Evolutionary conservation across 2,113 vertebrate genomes (phyloP).

Genomic region (Orientallactaga bullata): DNA sequence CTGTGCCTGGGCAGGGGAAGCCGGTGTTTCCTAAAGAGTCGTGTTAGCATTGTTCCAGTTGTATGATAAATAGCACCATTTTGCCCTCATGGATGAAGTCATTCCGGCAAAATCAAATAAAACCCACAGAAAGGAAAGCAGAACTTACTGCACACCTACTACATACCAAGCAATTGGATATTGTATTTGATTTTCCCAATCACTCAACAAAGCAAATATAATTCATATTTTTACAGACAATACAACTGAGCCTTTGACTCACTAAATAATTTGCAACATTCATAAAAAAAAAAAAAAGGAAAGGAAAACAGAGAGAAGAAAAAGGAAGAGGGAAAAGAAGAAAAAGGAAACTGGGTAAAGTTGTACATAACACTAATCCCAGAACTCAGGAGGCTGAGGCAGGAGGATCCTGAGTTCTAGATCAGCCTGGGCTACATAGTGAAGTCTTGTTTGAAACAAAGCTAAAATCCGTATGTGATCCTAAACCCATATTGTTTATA

Average conservation of each 20-base stretch:
- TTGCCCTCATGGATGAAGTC: slow-evolving; percentile 52
- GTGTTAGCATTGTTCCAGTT: slow-evolving; percentile 19
- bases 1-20: not conserved
- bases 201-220: not conserved
- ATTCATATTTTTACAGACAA: slow-evolving; percentile 2
- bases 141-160: slow-evolving; percentile 37
- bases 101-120: slow-evolving; percentile 39
- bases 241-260: not conserved
- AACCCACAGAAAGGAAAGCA: slow-evolving; percentile 27
- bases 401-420: not conserved
- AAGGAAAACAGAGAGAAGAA: not conserved
- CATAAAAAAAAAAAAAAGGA: not conserved
- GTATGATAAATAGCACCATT: slow-evolving; percentile 8
- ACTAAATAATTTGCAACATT: not conserved
- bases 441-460: too few species aligned
- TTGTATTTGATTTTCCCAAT: not conserved
- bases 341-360: not conserved
- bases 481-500: too few species aligned
- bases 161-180: not conserved
- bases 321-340: not conserved
- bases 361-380: not conserved
- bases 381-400: not conserved
- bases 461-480: too few species aligned
- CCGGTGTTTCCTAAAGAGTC: slow-evolving; percentile 48
- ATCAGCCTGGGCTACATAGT: not conserved